Evolutionary conservation across 2,888 invertebrate genomes (phyloP).

Genomic region (Coenonympha arcania): DNA sequence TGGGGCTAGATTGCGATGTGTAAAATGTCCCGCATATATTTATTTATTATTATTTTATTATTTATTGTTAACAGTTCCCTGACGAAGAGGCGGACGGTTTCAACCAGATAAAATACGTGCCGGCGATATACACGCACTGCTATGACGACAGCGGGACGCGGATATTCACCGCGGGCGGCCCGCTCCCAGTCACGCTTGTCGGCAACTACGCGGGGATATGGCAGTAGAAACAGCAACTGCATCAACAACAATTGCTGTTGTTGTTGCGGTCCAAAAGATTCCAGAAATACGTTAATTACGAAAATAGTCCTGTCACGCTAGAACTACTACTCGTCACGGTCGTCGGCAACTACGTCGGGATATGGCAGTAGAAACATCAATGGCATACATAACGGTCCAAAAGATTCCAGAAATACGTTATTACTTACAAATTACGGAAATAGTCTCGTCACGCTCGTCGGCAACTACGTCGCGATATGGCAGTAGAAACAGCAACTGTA

Average conservation of each 20-base stretch:
- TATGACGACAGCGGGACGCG: constrained; percentile 94
- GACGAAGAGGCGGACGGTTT: constrained; percentile 89
- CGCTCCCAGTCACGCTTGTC: constrained; percentile 89
- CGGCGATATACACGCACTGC: constrained; percentile 97
- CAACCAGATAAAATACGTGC: constrained; percentile 89
- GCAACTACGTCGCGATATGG: constrained; percentile 97
- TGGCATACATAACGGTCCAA: too few relatives aligned
- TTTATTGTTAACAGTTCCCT: constrained; percentile 86
- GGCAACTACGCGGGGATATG: constrained; percentile 97
- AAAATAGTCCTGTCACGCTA: too few relatives aligned
- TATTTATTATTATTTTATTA: too few relatives aligned
- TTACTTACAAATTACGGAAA: too few relatives aligned
- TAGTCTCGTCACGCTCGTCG: constrained; percentile 87
- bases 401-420: neutral
- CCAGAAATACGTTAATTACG: too few relatives aligned
- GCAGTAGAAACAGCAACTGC: constrained; percentile 75
- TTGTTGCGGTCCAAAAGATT: too few relatives aligned
- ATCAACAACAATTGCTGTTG: too few relatives aligned
- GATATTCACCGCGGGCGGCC: constrained; percentile 95
- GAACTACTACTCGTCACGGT: too few relatives aligned
- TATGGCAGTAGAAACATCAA: neutral
- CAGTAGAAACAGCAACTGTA: constrained; percentile 70
- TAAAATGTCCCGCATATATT: too few relatives aligned
- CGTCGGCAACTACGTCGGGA: neutral
- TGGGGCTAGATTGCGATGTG: too few relatives aligned